Conservation (phyloP, 1,140 invertebrate species). For the Zaprionus ghesquierei region DNA sequence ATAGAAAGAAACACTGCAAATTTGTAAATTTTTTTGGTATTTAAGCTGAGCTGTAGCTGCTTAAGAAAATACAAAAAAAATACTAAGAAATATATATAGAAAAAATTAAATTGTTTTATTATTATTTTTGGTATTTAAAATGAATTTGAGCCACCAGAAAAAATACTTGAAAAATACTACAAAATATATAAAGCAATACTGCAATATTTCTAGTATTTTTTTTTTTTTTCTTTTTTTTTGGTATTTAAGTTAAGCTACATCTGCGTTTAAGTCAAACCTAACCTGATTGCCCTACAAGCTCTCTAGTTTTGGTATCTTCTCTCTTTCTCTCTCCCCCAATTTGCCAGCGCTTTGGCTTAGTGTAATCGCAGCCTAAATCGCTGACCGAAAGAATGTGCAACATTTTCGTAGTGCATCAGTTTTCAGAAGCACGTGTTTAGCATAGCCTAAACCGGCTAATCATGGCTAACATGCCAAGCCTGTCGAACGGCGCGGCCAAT, state of each 20-base stretch:
- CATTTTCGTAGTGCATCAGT: neutral
- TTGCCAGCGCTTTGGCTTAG: neutral
- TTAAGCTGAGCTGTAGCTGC: too few relatives aligned
- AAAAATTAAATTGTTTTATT: too few relatives aligned
- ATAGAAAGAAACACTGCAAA: too few relatives aligned
- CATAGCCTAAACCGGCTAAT: conserved; percentile 17
- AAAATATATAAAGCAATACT: neutral
- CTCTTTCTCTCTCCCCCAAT: neutral
- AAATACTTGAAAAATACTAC: too few relatives aligned
- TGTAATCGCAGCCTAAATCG: neutral
- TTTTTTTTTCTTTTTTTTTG: neutral
- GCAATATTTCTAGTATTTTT: neutral
- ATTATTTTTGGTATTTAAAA: too few relatives aligned
- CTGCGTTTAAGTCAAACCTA: too few relatives aligned
- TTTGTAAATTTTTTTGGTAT: too few relatives aligned
- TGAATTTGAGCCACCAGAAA: too few relatives aligned
- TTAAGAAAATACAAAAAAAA: too few relatives aligned
- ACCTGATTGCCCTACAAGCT: neutral
- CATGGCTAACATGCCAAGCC: conserved; percentile 18
- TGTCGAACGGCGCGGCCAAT: neutral
- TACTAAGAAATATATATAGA: too few relatives aligned
- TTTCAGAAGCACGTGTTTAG: neutral
- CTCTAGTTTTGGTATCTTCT: too few relatives aligned
- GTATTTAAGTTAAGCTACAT: neutral
- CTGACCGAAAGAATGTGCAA: conserved; percentile 1